Evolutionary conservation across 2,797 vertebrate species (phyloP).

Genomic region (Acanthurus tractus): DNA sequence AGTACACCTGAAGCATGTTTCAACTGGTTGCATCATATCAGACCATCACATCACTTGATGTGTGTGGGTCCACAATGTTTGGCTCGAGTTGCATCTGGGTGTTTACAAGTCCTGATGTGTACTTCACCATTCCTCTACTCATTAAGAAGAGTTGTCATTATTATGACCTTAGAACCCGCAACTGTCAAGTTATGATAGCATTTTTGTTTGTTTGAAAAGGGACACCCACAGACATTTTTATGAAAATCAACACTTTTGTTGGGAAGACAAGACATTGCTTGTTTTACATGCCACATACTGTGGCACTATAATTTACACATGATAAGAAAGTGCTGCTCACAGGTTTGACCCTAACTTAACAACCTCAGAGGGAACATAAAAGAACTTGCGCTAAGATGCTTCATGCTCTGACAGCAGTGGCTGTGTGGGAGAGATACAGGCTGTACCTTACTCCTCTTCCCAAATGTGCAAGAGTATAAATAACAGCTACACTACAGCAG

Average conservation of each 20-base stretch:
- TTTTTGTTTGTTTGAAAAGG: conserved; percentile 16
- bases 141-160: conserved; percentile 9
- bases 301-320: conserved; percentile 51
- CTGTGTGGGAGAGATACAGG: conserved; percentile 67
- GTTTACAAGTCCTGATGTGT: conserved; percentile 49
- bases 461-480: conserved; percentile 51
- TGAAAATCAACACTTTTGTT: conserved; percentile 34
- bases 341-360: conserved; percentile 62
- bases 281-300: conserved; percentile 40
- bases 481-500: conserved; percentile 36
- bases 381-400: conserved; percentile 55
- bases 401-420: conserved; percentile 43
- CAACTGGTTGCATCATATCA: conserved; percentile 81
- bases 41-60: conserved; percentile 57
- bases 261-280: conserved; percentile 9
- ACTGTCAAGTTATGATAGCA: not conserved
- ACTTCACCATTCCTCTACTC: conserved; percentile 6
- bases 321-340: conserved; percentile 57
- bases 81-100: conserved; percentile 42
- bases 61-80: conserved; percentile 60
- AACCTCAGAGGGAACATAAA: conserved; percentile 60
- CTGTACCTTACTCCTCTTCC: conserved; percentile 46
- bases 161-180: not conserved
- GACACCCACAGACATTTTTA: not conserved
- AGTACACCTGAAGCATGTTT: conserved; percentile 79